Base-by-base conservation (phyloP, 2,113 vertebrate species). In the Lamprologus callipterus region DNA sequence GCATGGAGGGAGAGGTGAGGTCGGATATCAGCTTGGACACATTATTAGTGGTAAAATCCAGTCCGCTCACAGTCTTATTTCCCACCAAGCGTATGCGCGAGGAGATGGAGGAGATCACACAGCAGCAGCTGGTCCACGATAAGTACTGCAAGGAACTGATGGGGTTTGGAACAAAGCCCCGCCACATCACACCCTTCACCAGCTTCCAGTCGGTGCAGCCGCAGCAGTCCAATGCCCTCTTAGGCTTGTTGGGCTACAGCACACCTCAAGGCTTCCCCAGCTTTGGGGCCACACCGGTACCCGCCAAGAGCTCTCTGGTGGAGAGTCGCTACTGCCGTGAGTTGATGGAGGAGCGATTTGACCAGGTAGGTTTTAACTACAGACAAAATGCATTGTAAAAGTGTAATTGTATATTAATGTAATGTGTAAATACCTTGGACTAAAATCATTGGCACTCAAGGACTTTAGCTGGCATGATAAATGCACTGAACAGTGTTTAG, bases 71-170 rank as follows among this genome's bases (percentile, higher is more conserved):
- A 8, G 12, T 83, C 9, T 49, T 54, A 8, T 85, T 5, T 53
- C 8, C 63, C 8, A 23, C 7, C 88, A 99, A 99, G 99, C 98
- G 98, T 65, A 97, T 99, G 94, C 97, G 98, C 45, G 99, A 99
- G 92, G 99, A 99, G 88, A 99, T 99, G 99, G 99, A 99, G 86
- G 99, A 99, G 87, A 99, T 99, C 93, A 99, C 98, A 1, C 98
- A 99, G 95, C 99, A 99, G 95, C 99, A 99, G 94, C 94, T 99
- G 90, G 98, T 99, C 3, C 99, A 99, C 1, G 98, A 99, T 94
- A 98, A 98, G 85, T 99, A 99, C 96, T 99, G 98, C 96, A 99
- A 98, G 90, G 99, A 99, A 84, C 93, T 99, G 87, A 97, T 99
- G 98, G 97, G 98, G 81, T 99, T 98, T 11, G 97, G 98, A 73